Base-by-base conservation (phyloP, 2,888 invertebrate species). In the Ormyrus labotus region DNA sequence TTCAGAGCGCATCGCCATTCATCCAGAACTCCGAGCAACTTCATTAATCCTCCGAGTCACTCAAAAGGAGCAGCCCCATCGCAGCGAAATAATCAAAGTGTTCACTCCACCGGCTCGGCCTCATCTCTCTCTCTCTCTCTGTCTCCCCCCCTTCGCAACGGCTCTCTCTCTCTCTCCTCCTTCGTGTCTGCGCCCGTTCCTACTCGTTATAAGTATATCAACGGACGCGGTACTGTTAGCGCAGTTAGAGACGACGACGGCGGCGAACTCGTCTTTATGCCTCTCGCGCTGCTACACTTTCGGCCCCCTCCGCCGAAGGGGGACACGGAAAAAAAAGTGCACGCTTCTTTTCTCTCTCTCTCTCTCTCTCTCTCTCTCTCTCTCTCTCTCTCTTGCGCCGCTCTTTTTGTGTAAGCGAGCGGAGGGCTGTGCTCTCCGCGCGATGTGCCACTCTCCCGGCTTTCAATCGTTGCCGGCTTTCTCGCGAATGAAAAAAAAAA, bases 171-270 rank as follows among this genome's bases (percentile, higher is more conserved):
- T 47, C 13, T 63, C 69, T 58, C 57, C 47, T 73, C 81, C 51
- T 69, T 50, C 53, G 55, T 19, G 19, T 19, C 19, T 19, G 19
- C 19, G 19, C 19, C 19, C 2, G 19, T 19, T 19, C 19, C 19
- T 19, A 19, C 75, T 82, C 83, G 69, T 85, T 79, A 19, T 19
- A 81, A 82, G 71, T 71, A 69, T 78, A 61, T 78, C 81, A 83
- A 74, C 81, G 81, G 78, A 65, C 80, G 78, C 67, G 78, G 78
- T 81, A 81, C 81, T 81, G 81, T 81, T 81, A 81, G 69, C 65
- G 80, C 80, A 70, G 77, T 71, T 71, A 78, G 60, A 68, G 73
- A 19, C 19, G 19, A 19, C 19, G 19, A 19, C 19, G 19, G 1
- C 19, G 19, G 19, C 19, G 19, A 19, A 19, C 19, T 19, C 19